Evolutionary conservation across 1,140 invertebrate species (phyloP).

Genomic region (Calliopsis andreniformis): DNA sequence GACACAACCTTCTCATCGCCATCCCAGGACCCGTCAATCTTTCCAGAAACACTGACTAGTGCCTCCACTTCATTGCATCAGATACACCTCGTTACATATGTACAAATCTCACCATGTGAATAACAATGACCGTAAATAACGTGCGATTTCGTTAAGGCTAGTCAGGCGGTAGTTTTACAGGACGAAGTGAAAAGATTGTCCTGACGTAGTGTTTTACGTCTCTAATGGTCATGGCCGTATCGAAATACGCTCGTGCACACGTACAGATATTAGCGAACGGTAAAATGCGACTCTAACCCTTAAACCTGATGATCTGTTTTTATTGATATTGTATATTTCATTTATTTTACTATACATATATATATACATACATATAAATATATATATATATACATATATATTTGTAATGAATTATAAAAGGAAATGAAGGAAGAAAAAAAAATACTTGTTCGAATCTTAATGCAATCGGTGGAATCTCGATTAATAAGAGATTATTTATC

Average conservation of each 20-base stretch:
- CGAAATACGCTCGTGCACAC: slow-evolving; percentile 66
- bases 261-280: slow-evolving; percentile 61
- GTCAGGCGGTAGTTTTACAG: slow-evolving; percentile 65
- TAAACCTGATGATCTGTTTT: slow-evolving; percentile 46
- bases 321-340: slow-evolving; percentile 31
- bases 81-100: slow-evolving; percentile 75
- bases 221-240: slow-evolving; percentile 60
- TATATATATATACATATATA: slow-evolving; percentile 21
- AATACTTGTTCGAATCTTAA: slow-evolving; percentile 28
- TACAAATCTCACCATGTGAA: slow-evolving; percentile 73
- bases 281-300: slow-evolving; percentile 46
- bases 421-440: background rate
- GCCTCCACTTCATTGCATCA: slow-evolving; percentile 77
- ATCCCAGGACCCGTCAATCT: slow-evolving; percentile 74
- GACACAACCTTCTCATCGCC: slow-evolving; percentile 74
- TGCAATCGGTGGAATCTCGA: slow-evolving; percentile 38
- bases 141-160: slow-evolving; percentile 67
- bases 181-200: slow-evolving; percentile 43
- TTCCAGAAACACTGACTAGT: slow-evolving; percentile 79
- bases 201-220: slow-evolving; percentile 61
- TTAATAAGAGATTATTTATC: slow-evolving; percentile 25
- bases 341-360: slow-evolving; percentile 37
- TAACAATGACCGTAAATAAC: slow-evolving; percentile 64
- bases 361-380: slow-evolving; percentile 26
- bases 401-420: slow-evolving; percentile 30